Evolutionary conservation across 2,888 invertebrate genomes (phyloP).

Genomic region (Stenotaenia linearis): DNA sequence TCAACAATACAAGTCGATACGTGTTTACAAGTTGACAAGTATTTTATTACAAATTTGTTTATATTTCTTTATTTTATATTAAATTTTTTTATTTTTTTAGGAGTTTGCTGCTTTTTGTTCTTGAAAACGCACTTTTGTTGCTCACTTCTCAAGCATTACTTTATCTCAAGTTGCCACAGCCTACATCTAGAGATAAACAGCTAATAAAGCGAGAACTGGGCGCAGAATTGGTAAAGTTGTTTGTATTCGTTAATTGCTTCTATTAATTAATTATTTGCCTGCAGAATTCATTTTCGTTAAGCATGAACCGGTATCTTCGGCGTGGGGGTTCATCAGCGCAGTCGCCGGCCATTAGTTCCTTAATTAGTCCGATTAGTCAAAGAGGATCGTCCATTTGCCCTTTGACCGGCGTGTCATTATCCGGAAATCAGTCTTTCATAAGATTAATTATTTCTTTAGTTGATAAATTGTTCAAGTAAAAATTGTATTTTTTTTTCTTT

Average conservation of each 20-base stretch:
- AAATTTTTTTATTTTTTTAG: constrained; percentile 27
- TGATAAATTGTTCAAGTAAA: constrained; percentile 18
- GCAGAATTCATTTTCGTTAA: constrained; percentile 28
- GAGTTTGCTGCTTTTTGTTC: constrained; percentile 42
- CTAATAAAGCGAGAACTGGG: constrained; percentile 47
- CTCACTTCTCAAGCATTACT: constrained; percentile 46
- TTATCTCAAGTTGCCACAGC: constrained; percentile 45
- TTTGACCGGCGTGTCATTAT: neutral
- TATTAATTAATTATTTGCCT: neutral
- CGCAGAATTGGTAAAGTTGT: constrained; percentile 45
- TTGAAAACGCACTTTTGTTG: constrained; percentile 46
- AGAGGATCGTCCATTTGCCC: neutral
- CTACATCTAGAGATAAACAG: constrained; percentile 46
- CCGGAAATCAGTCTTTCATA: constrained; percentile 29
- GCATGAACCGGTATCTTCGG: constrained; percentile 24
- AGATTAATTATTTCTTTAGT: constrained; percentile 21
- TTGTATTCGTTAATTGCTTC: neutral
- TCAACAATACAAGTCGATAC: neutral
- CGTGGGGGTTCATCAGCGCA: neutral
- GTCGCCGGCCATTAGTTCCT: neutral
- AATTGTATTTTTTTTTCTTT: no score
- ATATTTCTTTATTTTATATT: neutral
- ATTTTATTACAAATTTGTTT: neutral
- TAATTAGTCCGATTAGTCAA: neutral
- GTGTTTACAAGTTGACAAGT: constrained; percentile 31